Evolutionary conservation across 2,797 vertebrate species (phyloP).

Genomic region (Danio albolineatus): DNA sequence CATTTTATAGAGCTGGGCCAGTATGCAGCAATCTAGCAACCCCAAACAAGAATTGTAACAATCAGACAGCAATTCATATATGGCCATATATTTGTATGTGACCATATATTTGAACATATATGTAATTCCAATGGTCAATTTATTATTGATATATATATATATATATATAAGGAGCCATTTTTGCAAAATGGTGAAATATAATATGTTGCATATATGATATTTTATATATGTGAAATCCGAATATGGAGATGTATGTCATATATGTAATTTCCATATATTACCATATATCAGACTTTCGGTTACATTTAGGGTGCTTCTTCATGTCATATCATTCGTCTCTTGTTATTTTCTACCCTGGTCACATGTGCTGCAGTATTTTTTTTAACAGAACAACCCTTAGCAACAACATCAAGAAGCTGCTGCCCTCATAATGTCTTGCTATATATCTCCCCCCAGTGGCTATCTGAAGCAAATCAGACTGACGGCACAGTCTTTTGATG

Average conservation of each 20-base stretch:
- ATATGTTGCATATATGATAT: too few species aligned
- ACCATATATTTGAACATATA: too few species aligned
- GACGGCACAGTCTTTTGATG: slow-evolving; percentile 10
- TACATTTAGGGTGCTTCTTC: not conserved
- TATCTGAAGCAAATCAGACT: slow-evolving; percentile 17
- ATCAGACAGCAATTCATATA: not conserved
- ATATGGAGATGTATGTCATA: too few species aligned
- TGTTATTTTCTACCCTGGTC: not conserved
- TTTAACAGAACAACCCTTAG: not conserved
- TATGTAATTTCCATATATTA: too few species aligned
- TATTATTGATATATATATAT: too few species aligned
- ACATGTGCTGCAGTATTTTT: not conserved
- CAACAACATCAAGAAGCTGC: not conserved
- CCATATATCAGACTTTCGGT: too few species aligned
- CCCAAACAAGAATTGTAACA: not conserved
- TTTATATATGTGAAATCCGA: too few species aligned
- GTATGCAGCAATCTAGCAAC: not conserved
- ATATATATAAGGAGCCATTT: too few species aligned
- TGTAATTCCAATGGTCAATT: too few species aligned
- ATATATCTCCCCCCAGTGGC: slow-evolving; percentile 65
- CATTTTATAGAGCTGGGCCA: not conserved
- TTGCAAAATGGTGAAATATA: too few species aligned
- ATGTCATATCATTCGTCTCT: not conserved
- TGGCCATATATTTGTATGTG: too few species aligned
- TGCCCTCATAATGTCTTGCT: not conserved